These are phyloP conservation scores for Spodoptera exigua DNA, from an alignment of 2,888 invertebrate species.

Conservation along the genomic window DNA sequence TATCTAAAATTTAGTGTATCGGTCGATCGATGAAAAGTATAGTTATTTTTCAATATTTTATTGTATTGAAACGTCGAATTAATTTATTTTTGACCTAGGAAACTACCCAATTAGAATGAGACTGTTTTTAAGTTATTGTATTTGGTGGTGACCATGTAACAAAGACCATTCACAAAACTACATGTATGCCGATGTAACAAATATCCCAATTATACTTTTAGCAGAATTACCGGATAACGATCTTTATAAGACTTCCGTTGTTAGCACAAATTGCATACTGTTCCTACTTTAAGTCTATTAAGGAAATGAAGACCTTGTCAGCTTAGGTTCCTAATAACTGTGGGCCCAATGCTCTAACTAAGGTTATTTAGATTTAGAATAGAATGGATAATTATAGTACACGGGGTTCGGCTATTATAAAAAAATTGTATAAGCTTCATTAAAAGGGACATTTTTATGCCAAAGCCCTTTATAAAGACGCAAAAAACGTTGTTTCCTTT, in stretches of 20 bases:
- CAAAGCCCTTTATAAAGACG: too few species aligned
- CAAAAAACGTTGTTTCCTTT: constrained; percentile 5
- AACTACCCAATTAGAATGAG: too few species aligned
- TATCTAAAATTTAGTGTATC: too few species aligned
- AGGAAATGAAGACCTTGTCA: constrained; percentile 51
- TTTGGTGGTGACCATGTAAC: too few species aligned
- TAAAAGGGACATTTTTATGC: too few species aligned
- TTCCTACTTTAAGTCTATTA: constrained; percentile 42
- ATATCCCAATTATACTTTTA: constrained; percentile 1
- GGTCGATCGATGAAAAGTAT: too few species aligned
- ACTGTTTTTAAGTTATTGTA: too few species aligned
- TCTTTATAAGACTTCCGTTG: constrained; percentile 44
- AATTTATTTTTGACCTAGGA: too few species aligned
- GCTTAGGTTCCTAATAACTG: constrained; percentile 5
- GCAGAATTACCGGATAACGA: constrained; percentile 32
- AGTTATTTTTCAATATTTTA: too few species aligned
- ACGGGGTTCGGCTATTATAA: constrained; percentile 11
- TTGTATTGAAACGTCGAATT: too few species aligned
- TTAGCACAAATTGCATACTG: constrained; percentile 50
- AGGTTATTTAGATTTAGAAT: constrained; percentile 9
- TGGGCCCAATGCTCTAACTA: constrained; percentile 21
- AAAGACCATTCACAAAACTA: too few species aligned
- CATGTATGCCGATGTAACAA: constrained; percentile 2
- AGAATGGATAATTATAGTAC: constrained; percentile 4
- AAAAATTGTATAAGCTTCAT: neutral